phyloP scores from a whole-genome alignment of 2,888 invertebrate species.

The Entomobrya proxima region DNA sequence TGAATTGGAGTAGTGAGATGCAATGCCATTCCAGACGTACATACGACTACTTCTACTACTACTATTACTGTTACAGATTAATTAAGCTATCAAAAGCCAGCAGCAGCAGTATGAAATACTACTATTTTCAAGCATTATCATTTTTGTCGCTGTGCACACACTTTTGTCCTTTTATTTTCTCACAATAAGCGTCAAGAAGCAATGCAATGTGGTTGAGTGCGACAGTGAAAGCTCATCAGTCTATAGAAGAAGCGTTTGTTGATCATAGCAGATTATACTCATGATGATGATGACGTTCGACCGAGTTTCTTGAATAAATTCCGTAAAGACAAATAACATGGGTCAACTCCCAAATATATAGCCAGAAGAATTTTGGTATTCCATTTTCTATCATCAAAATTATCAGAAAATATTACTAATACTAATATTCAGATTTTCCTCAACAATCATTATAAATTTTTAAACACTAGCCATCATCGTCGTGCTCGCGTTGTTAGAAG shows the following conservation, averaged over 20 bases:
- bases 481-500: conserved; percentile 55
- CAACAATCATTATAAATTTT: conserved; percentile 49
- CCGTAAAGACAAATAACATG: not conserved
- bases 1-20: conserved; percentile 48
- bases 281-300: not conserved
- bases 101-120: not conserved
- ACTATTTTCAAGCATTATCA: not conserved
- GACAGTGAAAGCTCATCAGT: not conserved
- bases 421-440: conserved; percentile 35
- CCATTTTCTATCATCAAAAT: conserved; percentile 56
- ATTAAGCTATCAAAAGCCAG: conserved; percentile 19
- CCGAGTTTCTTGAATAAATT: conserved; percentile 36
- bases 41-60: not conserved
- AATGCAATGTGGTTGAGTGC: conserved; percentile 8
- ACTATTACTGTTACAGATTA: too few relatives aligned
- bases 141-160: not conserved
- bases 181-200: not conserved
- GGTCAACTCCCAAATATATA: not conserved
- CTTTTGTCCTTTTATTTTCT: not conserved
- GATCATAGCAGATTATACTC: too few relatives aligned
- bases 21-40: conserved; percentile 35
- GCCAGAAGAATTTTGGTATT: conserved; percentile 58
- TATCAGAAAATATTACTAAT: conserved; percentile 28
- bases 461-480: conserved; percentile 40
- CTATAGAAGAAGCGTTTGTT: not conserved